Percentiles rank a stretch among this genome's conserved stretches.
Conservation (phyloP, 2,888 invertebrate genomes). For the Pteria penguin region DNA sequence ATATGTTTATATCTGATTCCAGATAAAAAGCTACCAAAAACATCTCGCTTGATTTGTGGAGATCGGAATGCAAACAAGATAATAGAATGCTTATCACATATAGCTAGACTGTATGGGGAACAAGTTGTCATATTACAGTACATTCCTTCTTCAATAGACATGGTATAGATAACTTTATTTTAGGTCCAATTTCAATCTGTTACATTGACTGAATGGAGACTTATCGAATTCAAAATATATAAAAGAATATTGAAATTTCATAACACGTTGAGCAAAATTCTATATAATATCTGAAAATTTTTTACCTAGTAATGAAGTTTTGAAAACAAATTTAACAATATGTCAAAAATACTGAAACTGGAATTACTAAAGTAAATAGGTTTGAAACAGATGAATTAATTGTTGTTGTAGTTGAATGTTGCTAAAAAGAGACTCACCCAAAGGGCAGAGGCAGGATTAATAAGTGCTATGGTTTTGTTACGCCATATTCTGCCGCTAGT, state of each 20-base stretch:
- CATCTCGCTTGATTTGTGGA: slow-evolving; percentile 81
- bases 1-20: too few species aligned
- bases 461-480: slow-evolving; percentile 74
- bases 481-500: slow-evolving; percentile 74
- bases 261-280: too few species aligned
- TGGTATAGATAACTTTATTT: too few species aligned
- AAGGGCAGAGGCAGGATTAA: slow-evolving; percentile 86
- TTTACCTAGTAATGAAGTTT: too few species aligned
- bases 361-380: too few species aligned
- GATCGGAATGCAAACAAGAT: slow-evolving; percentile 92
- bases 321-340: too few species aligned
- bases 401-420: slow-evolving; percentile 74
- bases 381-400: too few species aligned
- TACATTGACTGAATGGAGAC: too few species aligned
- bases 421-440: slow-evolving; percentile 84
- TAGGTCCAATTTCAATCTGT: neutral
- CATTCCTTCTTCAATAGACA: slow-evolving; percentile 75
- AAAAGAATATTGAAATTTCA: too few species aligned
- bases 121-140: slow-evolving; percentile 79
- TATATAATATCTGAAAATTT: too few species aligned
- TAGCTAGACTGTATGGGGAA: slow-evolving; percentile 84
- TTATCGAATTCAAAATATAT: too few species aligned
- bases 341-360: too few species aligned
- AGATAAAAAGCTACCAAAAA: slow-evolving; percentile 58
- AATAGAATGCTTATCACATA: slow-evolving; percentile 92